Evolutionary conservation across 2,113 vertebrate species (phyloP).

Genomic region (Porphyrio hochstetteri): DNA sequence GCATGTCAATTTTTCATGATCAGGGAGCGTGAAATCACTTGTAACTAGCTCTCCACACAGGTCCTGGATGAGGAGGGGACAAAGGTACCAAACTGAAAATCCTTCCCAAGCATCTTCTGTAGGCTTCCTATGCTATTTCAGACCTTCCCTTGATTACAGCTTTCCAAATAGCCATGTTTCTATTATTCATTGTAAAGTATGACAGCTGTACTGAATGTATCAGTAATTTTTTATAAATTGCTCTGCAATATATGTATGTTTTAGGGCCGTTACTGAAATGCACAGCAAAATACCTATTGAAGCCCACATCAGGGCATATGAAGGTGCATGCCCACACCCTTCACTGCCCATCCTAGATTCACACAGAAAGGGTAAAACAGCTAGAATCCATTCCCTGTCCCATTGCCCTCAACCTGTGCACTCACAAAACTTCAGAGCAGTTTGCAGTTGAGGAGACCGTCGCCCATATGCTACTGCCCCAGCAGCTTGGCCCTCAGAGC

Average conservation of each 20-base stretch:
- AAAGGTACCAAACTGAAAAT: neutral
- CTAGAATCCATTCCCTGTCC: neutral
- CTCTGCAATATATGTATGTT: neutral
- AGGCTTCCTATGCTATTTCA: neutral
- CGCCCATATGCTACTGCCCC: neutral
- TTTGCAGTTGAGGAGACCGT: neutral
- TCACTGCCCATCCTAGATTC: neutral
- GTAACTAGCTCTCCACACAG: neutral
- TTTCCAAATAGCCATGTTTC: neutral
- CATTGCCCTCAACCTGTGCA: neutral
- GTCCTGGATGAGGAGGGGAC: neutral
- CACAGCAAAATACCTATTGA: neutral
- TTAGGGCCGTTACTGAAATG: neutral
- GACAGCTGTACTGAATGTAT: neutral
- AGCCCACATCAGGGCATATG: neutral
- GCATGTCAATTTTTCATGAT: neutral
- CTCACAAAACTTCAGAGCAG: neutral
- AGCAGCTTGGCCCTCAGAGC: constrained; percentile 52
- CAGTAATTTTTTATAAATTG: neutral
- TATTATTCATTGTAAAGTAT: neutral
- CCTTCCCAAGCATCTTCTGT: neutral
- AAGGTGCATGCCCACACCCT: neutral
- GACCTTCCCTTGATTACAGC: neutral
- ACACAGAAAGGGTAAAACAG: neutral
- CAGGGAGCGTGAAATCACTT: neutral